Percentiles rank a stretch among this genome's conserved stretches.
Conservation (phyloP, 2,797 vertebrate species). For the Chloroceryle inda region DNA sequence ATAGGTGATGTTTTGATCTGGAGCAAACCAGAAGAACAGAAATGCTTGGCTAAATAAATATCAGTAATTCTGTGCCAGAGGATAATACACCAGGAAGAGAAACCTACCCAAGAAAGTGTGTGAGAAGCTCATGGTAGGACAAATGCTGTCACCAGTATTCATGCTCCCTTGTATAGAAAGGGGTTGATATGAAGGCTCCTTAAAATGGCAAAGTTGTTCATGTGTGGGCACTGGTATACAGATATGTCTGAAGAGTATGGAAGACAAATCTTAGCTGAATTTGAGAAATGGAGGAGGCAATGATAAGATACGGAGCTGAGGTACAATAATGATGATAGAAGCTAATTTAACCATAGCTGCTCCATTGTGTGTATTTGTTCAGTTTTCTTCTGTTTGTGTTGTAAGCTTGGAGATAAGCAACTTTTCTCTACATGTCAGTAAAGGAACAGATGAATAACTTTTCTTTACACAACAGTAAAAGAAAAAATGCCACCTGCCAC, state of each 20-base stretch:
- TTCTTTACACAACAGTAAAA: background rate
- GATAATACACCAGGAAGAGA: background rate
- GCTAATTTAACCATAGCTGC: background rate
- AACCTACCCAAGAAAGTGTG: background rate
- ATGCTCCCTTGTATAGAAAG: background rate
- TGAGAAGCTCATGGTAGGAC: background rate
- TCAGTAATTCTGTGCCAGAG: background rate
- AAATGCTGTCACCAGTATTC: accelerated
- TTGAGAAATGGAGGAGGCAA: background rate
- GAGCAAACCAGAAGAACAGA: background rate
- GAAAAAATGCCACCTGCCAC: background rate
- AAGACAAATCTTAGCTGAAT: background rate
- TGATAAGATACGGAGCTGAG: background rate
- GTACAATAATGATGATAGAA: background rate
- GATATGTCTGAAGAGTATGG: background rate
- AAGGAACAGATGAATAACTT: background rate
- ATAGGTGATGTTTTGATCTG: background rate
- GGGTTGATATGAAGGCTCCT: background rate
- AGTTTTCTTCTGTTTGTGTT: background rate
- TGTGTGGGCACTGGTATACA: background rate
- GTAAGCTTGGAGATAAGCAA: background rate
- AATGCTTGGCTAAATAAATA: background rate
- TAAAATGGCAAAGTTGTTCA: background rate
- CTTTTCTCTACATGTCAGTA: background rate
- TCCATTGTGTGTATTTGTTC: background rate